phyloP scores from a whole-genome alignment of 2,113 vertebrate genomes.

The Chlorodrepanis virens region DNA sequence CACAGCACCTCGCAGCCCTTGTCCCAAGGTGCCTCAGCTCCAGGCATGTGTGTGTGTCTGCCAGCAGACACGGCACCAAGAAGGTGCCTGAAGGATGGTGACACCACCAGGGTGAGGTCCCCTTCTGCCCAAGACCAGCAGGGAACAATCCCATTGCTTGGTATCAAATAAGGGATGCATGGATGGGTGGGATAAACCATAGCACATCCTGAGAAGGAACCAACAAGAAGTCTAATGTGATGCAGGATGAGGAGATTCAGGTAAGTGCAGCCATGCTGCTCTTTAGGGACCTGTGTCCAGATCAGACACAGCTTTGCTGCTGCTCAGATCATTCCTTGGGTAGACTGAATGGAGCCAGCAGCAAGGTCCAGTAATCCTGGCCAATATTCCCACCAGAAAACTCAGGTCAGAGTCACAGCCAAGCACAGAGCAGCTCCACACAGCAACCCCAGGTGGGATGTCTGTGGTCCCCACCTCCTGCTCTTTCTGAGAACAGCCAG shows the following conservation, averaged over 20 bases:
- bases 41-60: rapidly evolving
- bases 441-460: rapidly evolving
- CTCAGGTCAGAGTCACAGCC: neutral
- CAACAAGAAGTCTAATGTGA: rapidly evolving
- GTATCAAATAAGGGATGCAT: neutral
- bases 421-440: neutral
- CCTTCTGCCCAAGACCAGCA: neutral
- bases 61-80: rapidly evolving
- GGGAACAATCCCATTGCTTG: neutral
- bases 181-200: neutral
- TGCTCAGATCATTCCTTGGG: neutral
- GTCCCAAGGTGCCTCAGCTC: neutral
- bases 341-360: neutral
- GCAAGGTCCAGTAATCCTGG: neutral
- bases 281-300: neutral
- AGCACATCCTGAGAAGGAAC: neutral
- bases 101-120: neutral
- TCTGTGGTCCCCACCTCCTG: neutral
- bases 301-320: neutral
- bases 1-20: neutral
- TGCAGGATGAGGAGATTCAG: neutral
- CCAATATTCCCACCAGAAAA: neutral
- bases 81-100: neutral
- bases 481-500: neutral
- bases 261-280: rapidly evolving